Evolutionary conservation across 2,113 vertebrate species (phyloP), one percentile per base, ranked within the genome.

Genomic region (Elephantulus edwardii): DNA sequence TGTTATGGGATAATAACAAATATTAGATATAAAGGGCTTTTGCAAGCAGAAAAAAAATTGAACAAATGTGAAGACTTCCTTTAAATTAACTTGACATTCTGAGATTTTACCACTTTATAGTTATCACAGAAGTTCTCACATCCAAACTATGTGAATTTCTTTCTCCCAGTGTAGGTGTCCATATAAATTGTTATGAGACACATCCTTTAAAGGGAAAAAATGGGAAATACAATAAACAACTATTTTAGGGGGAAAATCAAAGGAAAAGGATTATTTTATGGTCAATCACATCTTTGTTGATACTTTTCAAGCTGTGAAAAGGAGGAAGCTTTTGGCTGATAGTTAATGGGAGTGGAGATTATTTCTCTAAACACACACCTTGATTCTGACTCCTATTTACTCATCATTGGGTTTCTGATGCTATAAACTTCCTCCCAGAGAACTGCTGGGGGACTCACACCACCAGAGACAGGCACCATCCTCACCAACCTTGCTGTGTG

Each of bases 281-380:
- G n/a, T n/a, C n/a, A 6, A 85, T 56, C 28, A 72, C 30, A 35
- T 81, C 52, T 24, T 83, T 82, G 58, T 52, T 48, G 82, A 58
- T 24, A 94, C 40, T 72, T 86, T 82, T 30, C 88, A 83, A 35
- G 6, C 40, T 22, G 8, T 46, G 16, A 82, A 75, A 92, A 81
- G 26, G 4, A 86, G n/a, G 64, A 74, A 78, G 35, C 5, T 1
- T 33, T 77, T 68, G 30, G 44, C 22, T 86, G 86, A 17, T 38
- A 91, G 19, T 71, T 30, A 94, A 91, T 56, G 44, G n/a, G n/a
- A n/a, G n/a, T n/a, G n/a, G n/a, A n/a, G n/a, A n/a, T n/a, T n/a
- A n/a, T n/a, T n/a, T n/a, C n/a, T n/a, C n/a, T n/a, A n/a, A n/a
- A n/a, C n/a, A n/a, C n/a, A n/a, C n/a, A n/a, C n/a, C n/a, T 50